Percentiles rank a stretch among this genome's conserved stretches.
phyloP scores from a whole-genome alignment of 2,797 vertebrate genomes.

The Phyllotis vaccarum region DNA sequence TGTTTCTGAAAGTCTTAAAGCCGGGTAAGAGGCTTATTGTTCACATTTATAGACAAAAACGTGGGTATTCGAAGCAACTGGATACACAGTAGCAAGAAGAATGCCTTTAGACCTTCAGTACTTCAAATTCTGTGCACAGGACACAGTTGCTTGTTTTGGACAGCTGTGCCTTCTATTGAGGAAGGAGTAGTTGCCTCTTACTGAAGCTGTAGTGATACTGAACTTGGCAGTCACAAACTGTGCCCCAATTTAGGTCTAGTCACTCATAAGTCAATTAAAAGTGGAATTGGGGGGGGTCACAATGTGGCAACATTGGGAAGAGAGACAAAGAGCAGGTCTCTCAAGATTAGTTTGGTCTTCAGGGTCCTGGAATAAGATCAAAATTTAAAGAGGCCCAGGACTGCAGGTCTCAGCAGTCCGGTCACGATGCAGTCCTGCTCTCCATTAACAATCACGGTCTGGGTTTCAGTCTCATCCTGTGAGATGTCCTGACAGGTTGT shows the following conservation, averaged over 20 bases:
- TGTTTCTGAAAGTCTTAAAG: background rate
- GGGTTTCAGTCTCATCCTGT: background rate
- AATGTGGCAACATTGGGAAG: background rate
- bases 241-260: background rate
- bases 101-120: conserved; percentile 21
- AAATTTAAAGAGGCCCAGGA: background rate
- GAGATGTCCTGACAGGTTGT: background rate
- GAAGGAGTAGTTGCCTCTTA: background rate
- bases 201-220: background rate
- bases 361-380: background rate
- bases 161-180: conserved; percentile 13
- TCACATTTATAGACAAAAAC: conserved; percentile 28
- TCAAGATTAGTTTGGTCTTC: background rate
- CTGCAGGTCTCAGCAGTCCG: no score
- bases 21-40: background rate
- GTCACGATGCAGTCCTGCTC: background rate
- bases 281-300: background rate
- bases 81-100: background rate
- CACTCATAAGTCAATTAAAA: background rate
- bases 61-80: background rate
- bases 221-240: background rate
- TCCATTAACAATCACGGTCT: background rate
- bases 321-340: background rate
- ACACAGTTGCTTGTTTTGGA: background rate
- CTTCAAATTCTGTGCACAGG: background rate